phyloP scores from a whole-genome alignment of 2,113 vertebrate species.

The Mohoua ochrocephala region DNA sequence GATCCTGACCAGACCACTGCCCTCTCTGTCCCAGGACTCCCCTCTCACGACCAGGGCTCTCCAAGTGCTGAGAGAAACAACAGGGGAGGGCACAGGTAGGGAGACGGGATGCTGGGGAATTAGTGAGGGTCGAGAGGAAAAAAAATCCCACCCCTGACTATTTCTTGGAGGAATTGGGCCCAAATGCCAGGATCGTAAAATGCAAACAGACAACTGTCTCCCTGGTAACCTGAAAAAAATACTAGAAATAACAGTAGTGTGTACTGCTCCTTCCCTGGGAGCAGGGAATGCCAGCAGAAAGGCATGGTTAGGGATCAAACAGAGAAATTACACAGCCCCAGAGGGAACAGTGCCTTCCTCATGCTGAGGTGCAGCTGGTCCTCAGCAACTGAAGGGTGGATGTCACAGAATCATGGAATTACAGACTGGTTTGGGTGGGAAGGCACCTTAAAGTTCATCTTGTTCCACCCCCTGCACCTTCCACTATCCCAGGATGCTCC shows the following conservation, averaged over 20 bases:
- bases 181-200: background rate
- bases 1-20: fast-evolving
- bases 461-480: fast-evolving
- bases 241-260: background rate
- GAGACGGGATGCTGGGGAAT: background rate
- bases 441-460: background rate
- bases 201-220: background rate
- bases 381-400: background rate
- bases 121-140: background rate
- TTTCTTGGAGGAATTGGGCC: background rate
- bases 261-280: background rate
- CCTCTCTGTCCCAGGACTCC: background rate
- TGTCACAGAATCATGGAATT: background rate
- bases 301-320: background rate
- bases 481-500: background rate
- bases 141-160: background rate
- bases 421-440: background rate
- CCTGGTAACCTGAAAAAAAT: background rate
- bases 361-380: no score
- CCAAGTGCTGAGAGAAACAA: background rate
- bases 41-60: background rate
- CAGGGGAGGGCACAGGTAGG: background rate
- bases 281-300: background rate
- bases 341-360: background rate
- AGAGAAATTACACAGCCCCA: background rate